Conservation (phyloP, 2,888 invertebrate species). For the Helobdella robusta region DNA sequence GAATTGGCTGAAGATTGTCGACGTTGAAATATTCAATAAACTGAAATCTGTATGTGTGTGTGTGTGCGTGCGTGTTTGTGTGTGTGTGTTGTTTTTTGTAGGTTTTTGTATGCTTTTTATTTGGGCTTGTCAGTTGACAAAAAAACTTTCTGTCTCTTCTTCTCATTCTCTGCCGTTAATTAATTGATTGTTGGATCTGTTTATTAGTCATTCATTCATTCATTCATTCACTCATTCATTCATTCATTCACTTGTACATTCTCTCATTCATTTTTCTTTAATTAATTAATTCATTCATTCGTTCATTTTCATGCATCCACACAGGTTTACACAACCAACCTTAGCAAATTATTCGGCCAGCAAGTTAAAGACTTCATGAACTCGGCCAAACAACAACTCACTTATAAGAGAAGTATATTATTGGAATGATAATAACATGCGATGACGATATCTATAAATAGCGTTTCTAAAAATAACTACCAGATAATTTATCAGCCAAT, state of each 20-base stretch:
- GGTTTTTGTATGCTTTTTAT: constrained; percentile 4
- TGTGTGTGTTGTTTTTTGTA: not conserved
- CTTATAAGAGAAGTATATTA: constrained; percentile 34
- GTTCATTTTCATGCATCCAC: not conserved
- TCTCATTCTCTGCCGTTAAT: not conserved
- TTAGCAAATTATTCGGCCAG: constrained; percentile 78
- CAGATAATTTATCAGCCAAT: constrained; percentile 6
- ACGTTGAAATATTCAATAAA: constrained; percentile 66
- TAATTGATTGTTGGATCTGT: not conserved
- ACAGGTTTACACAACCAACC: constrained; percentile 65
- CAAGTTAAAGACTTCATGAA: constrained; percentile 72
- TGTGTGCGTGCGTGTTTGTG: not conserved
- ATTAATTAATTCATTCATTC: not conserved
- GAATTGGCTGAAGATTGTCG: constrained; percentile 81
- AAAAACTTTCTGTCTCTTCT: no score
- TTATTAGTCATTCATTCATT: not conserved
- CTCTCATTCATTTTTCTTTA: no score
- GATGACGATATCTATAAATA: no score
- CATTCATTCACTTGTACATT: no score
- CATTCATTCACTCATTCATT: not conserved
- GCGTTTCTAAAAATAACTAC: no score
- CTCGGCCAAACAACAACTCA: constrained; percentile 58
- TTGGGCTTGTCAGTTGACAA: not conserved
- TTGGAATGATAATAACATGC: not conserved
- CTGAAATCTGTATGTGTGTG: constrained; percentile 57